A percentile compares a stretch with the other conserved stretches of the same genome.
Conservation (phyloP, 2,888 invertebrate species). For the Theretra japonica region DNA sequence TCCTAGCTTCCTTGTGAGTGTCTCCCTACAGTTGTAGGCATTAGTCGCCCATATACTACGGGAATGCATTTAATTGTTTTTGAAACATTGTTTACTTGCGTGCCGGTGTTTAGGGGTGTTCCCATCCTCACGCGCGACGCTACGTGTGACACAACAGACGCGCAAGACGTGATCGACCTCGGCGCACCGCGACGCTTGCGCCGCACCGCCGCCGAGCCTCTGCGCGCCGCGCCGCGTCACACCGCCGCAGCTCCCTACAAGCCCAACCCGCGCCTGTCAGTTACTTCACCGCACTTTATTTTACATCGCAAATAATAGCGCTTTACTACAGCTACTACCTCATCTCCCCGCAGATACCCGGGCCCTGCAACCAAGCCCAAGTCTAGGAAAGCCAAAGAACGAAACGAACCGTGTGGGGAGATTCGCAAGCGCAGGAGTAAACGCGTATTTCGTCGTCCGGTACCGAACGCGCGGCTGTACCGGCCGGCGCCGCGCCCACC, state of each 20-base stretch:
- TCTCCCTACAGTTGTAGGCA: no score
- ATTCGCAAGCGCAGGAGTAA: constrained; percentile 46
- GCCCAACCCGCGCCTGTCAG: constrained; percentile 70
- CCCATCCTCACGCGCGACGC: background rate
- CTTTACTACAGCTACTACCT: background rate
- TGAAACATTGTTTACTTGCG: no score
- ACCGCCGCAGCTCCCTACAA: constrained; percentile 44
- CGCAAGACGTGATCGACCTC: constrained; percentile 51
- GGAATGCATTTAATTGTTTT: no score
- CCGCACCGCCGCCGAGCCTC: constrained; percentile 39
- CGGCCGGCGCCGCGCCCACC: constrained; percentile 57
- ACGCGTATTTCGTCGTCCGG: constrained; percentile 52
- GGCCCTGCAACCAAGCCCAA: constrained; percentile 44
- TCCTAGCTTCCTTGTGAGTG: constrained; percentile 7
- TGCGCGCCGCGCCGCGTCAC: constrained; percentile 59
- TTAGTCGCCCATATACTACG: no score
- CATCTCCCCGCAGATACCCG: constrained; percentile 41
- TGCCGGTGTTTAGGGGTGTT: background rate
- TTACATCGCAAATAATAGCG: background rate
- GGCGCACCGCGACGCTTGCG: constrained; percentile 48
- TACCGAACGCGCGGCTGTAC: constrained; percentile 72
- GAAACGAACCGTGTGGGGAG: constrained; percentile 32
- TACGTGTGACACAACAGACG: constrained; percentile 38
- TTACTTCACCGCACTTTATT: constrained; percentile 29
- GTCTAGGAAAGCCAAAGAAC: constrained; percentile 31